These are phyloP conservation scores for Propsilocerus akamusi DNA, from an alignment of 1,140 invertebrate genomes.

Conservation along the genomic window DNA sequence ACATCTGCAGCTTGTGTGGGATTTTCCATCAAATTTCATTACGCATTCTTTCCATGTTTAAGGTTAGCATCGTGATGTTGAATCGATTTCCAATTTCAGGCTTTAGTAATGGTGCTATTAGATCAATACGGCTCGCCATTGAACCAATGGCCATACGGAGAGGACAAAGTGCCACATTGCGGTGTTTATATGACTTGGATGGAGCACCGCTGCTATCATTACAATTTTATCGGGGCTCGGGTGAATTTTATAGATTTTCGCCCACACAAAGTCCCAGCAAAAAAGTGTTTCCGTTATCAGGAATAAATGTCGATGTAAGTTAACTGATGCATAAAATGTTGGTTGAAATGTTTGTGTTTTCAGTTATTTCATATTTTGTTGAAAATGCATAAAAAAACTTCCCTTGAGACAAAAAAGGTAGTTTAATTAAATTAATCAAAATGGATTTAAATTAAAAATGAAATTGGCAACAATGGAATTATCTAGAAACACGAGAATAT, in stretches of 20 bases:
- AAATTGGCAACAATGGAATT: too few relatives aligned
- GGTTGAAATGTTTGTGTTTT: not conserved
- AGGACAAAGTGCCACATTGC: constrained; percentile 41
- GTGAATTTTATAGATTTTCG: constrained; percentile 59
- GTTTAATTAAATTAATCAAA: too few relatives aligned
- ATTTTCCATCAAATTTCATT: not conserved
- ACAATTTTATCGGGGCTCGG: constrained; percentile 56
- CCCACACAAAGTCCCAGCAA: constrained; percentile 43
- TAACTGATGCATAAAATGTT: not conserved
- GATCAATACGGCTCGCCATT: constrained; percentile 28
- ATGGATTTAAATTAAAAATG: too few relatives aligned
- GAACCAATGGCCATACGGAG: constrained; percentile 36
- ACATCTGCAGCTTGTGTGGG: not conserved
- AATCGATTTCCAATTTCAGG: constrained; percentile 12
- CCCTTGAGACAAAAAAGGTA: not conserved
- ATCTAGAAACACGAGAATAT: too few relatives aligned
- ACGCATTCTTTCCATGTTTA: not conserved
- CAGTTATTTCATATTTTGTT: not conserved
- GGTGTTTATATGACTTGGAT: constrained; percentile 54
- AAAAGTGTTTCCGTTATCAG: constrained; percentile 47
- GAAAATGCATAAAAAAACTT: not conserved
- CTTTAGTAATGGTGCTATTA: constrained; percentile 17
- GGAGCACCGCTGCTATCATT: constrained; percentile 52
- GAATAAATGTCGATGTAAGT: constrained; percentile 62
- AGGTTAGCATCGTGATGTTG: too few relatives aligned